Evolutionary conservation across 1,140 invertebrate genomes (phyloP).

Genomic region (Atta colombica): DNA sequence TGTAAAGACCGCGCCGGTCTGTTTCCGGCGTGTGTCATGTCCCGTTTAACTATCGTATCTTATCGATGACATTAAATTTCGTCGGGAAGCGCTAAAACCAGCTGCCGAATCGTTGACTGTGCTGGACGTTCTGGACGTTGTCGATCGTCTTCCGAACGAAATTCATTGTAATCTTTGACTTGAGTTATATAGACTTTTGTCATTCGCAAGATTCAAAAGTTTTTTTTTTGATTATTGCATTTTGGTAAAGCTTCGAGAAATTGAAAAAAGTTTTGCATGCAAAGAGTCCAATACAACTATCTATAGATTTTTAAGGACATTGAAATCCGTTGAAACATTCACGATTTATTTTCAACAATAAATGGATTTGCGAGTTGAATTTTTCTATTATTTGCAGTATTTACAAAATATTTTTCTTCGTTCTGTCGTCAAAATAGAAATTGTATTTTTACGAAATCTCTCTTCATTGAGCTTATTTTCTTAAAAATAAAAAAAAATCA

Average conservation of each 20-base stretch:
- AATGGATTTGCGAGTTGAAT: not conserved
- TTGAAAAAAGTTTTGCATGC: not conserved
- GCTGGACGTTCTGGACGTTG: constrained; percentile 19
- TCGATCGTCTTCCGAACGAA: constrained; percentile 3
- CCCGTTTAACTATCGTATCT: constrained; percentile 32
- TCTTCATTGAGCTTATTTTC: not conserved
- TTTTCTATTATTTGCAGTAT: constrained; percentile 3
- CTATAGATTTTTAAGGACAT: constrained; percentile 15
- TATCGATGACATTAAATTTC: constrained; percentile 59
- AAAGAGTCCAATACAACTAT: not conserved
- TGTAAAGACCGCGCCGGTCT: constrained; percentile 40
- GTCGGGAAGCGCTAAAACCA: not conserved
- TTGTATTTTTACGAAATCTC: not conserved
- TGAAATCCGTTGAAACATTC: constrained; percentile 9
- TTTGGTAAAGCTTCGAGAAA: constrained; percentile 5
- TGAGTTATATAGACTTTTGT: constrained; percentile 1
- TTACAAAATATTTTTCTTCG: not conserved
- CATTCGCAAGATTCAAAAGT: not conserved
- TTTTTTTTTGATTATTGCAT: constrained; percentile 56
- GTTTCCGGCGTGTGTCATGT: constrained; percentile 50
- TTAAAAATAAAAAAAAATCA: constrained; percentile 6
- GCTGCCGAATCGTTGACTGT: constrained; percentile 5
- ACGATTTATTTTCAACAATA: not conserved
- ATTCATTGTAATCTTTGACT: constrained; percentile 19
- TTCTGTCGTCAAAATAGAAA: not conserved